Conservation (phyloP, 53 echinoderm and acorn worm species). For the Hippasteria phrygiana region DNA sequence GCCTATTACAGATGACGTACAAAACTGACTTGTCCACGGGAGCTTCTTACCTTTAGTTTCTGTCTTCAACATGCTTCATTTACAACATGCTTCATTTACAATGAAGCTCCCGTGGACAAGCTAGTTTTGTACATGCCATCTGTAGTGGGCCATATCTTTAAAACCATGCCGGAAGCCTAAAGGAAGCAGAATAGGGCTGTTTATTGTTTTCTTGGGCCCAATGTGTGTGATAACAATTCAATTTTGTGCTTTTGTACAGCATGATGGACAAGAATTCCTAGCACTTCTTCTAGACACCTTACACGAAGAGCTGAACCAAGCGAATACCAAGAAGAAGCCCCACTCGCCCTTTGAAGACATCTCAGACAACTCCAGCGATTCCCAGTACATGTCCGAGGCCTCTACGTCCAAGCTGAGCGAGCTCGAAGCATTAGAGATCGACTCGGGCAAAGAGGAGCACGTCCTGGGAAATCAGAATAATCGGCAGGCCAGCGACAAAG, state of each 20-base stretch:
- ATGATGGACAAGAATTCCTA: slow-evolving; percentile 98
- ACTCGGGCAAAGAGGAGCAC: slow-evolving; percentile 88
- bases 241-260: slow-evolving; percentile 66
- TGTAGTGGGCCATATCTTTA: too few species aligned
- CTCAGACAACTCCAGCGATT: slow-evolving; percentile 95
- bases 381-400: slow-evolving; percentile 94
- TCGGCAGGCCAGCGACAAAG: slow-evolving; percentile 34
- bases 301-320: slow-evolving; percentile 93
- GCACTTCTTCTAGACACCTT: slow-evolving; percentile 93
- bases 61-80: too few species aligned
- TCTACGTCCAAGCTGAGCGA: slow-evolving; percentile 97
- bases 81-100: too few species aligned
- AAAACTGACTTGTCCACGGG: too few species aligned
- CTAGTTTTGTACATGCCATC: too few species aligned
- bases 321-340: slow-evolving; percentile 79
- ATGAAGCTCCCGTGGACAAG: too few species aligned
- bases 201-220: too few species aligned
- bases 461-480: slow-evolving; percentile 63
- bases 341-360: slow-evolving; percentile 88
- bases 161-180: too few species aligned
- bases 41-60: too few species aligned
- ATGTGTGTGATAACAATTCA: too few species aligned
- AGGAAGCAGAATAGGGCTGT: too few species aligned
- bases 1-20: too few species aligned
- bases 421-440: slow-evolving; percentile 90